Evolutionary conservation across 2,113 vertebrate species (phyloP).

Genomic region (Potamarius usumacintae): DNA sequence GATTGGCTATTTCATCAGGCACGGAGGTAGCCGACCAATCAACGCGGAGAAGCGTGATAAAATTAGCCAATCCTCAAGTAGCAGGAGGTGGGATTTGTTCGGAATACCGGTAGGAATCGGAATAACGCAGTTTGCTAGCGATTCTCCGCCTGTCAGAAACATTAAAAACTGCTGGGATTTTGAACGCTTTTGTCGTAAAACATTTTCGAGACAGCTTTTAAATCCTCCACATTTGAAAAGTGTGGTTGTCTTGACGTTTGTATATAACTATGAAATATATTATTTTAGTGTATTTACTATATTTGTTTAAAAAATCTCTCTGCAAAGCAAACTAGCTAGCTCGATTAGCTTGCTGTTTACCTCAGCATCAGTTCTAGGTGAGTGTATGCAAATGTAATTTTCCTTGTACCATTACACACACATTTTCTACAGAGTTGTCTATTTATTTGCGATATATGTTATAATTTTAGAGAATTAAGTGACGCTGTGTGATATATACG

Average conservation of each 20-base stretch:
- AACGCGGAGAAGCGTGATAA: background rate
- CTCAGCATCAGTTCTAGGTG: background rate
- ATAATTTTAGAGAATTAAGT: background rate
- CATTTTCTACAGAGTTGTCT: background rate
- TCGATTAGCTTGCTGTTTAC: background rate
- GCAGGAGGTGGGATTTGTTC: background rate
- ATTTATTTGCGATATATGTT: no score
- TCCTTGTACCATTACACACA: background rate
- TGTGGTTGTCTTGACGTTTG: background rate
- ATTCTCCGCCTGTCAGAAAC: background rate
- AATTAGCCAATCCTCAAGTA: background rate
- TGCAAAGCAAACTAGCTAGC: background rate
- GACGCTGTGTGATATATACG: background rate
- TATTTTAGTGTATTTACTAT: background rate
- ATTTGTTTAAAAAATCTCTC: background rate
- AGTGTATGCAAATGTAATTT: background rate
- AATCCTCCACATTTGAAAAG: no score
- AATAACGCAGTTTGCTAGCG: conserved; percentile 13
- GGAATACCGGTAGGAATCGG: background rate
- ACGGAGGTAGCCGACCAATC: background rate
- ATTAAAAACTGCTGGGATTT: background rate
- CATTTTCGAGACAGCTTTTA: background rate
- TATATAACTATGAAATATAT: background rate
- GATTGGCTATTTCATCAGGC: background rate
- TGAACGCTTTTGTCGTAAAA: no score